These are phyloP conservation scores for Brassicogethes aeneus DNA, from an alignment of 2,888 invertebrate genomes.

Conservation along the genomic window DNA sequence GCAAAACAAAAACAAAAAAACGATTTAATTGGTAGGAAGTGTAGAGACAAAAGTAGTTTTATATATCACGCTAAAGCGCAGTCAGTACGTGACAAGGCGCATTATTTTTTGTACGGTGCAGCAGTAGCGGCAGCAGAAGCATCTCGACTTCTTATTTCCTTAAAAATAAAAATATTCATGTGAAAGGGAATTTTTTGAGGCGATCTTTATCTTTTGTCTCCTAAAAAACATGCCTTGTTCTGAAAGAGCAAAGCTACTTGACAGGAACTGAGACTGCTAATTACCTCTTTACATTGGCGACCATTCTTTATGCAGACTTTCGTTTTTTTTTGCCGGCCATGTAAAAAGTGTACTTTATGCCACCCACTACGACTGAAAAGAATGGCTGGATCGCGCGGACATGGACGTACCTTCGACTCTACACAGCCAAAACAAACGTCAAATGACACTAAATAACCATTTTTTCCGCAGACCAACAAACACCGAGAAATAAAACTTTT, in stretches of 20 bases:
- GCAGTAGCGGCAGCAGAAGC: no score
- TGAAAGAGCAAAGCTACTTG: conserved; percentile 35
- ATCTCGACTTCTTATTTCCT: conserved; percentile 4
- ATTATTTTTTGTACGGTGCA: no score
- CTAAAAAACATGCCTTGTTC: conserved; percentile 28
- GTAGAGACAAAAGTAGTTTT: no score
- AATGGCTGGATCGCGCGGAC: conserved; percentile 9
- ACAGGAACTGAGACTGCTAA: conserved; percentile 38
- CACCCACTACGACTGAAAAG: conserved; percentile 22
- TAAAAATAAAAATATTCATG: conserved; percentile 11
- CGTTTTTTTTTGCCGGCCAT: conserved; percentile 24
- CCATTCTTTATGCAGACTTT: conserved; percentile 32
- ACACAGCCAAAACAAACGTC: not conserved
- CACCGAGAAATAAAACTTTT: no score
- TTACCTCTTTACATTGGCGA: conserved; percentile 35
- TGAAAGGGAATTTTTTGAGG: conserved; percentile 18
- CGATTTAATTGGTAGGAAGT: no score
- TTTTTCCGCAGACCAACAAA: no score
- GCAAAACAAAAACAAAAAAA: no score
- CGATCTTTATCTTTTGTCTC: conserved; percentile 27
- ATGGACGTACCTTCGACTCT: not conserved
- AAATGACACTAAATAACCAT: not conserved
- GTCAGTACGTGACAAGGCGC: no score
- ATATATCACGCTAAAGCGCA: no score
- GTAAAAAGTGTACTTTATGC: conserved; percentile 13